These are phyloP conservation scores for Barbus barbus DNA, from an alignment of 2,113 vertebrate genomes.

Conservation along the genomic window DNA sequence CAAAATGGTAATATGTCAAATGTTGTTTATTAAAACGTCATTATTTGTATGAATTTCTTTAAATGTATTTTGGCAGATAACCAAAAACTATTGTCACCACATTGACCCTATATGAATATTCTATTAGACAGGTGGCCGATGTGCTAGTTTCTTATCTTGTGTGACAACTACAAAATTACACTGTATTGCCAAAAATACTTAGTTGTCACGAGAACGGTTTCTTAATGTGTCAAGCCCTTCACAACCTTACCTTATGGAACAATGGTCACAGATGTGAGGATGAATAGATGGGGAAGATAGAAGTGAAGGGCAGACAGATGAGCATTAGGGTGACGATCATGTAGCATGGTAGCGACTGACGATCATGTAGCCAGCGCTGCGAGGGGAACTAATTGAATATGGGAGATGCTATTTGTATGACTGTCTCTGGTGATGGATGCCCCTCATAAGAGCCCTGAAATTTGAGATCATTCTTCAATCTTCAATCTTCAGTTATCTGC, in stretches of 20 bases:
- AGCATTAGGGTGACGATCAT: not conserved
- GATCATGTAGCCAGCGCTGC: slow-evolving; percentile 51
- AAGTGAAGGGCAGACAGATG: slow-evolving; percentile 23
- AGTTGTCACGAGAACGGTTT: not conserved
- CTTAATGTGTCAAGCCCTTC: slow-evolving; percentile 11
- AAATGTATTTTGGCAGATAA: too few species aligned
- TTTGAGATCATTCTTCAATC: slow-evolving; percentile 75
- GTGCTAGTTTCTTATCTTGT: slow-evolving; percentile 24
- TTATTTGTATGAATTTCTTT: too few species aligned
- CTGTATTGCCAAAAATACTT: slow-evolving; percentile 21
- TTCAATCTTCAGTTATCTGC: slow-evolving; percentile 70
- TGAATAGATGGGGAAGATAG: slow-evolving; percentile 24
- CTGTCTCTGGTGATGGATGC: slow-evolving; percentile 76
- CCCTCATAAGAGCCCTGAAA: slow-evolving; percentile 75
- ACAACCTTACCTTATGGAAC: slow-evolving; percentile 15
- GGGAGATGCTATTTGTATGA: slow-evolving; percentile 66
- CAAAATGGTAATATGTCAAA: too few species aligned
- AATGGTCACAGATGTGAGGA: slow-evolving; percentile 24
- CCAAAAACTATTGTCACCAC: not conserved
- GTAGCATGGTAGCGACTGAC: slow-evolving; percentile 10
- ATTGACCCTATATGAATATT: slow-evolving; percentile 3
- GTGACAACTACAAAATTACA: slow-evolving; percentile 31
- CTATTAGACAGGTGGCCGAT: slow-evolving; percentile 26
- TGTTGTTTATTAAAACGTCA: too few species aligned
- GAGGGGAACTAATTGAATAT: slow-evolving; percentile 70